Conservation (phyloP, 2,113 vertebrate genomes). For the Hystrix brachyura region DNA sequence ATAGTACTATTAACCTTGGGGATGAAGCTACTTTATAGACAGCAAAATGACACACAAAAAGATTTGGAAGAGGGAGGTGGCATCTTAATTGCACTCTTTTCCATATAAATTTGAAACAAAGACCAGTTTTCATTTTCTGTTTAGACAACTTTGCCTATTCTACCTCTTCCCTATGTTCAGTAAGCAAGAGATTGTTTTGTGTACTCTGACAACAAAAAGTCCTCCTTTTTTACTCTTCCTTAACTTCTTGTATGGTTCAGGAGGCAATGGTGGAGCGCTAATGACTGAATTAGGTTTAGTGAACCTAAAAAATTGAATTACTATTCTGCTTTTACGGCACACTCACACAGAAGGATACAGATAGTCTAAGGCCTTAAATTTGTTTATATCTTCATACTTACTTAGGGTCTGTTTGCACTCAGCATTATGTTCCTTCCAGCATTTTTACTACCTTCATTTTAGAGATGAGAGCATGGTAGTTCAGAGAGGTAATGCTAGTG, state of each 20-base stretch:
- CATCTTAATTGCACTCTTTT: not conserved
- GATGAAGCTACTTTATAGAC: not conserved
- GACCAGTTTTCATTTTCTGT: not conserved
- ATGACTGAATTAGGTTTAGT: too few relatives aligned
- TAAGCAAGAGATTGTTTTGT: not conserved
- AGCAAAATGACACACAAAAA: not conserved
- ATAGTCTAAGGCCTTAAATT: not conserved
- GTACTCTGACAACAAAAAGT: not conserved
- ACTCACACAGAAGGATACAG: not conserved
- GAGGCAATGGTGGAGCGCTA: not conserved
- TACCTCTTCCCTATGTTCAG: not conserved
- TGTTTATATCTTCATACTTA: not conserved
- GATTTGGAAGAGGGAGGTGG: not conserved
- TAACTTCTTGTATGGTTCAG: not conserved
- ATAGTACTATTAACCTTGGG: not conserved
- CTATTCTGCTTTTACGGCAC: not conserved
- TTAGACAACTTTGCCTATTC: not conserved
- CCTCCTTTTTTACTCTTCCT: not conserved
- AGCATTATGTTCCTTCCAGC: not conserved
- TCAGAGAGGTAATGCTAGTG: not conserved
- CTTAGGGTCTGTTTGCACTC: not conserved
- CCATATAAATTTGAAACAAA: not conserved
- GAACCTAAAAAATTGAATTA: not conserved
- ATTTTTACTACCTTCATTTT: slow-evolving; percentile 13
- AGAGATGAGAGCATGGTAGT: not conserved